phyloP scores from a whole-genome alignment of 2,888 invertebrate genomes.

The Melipona bicolor region DNA sequence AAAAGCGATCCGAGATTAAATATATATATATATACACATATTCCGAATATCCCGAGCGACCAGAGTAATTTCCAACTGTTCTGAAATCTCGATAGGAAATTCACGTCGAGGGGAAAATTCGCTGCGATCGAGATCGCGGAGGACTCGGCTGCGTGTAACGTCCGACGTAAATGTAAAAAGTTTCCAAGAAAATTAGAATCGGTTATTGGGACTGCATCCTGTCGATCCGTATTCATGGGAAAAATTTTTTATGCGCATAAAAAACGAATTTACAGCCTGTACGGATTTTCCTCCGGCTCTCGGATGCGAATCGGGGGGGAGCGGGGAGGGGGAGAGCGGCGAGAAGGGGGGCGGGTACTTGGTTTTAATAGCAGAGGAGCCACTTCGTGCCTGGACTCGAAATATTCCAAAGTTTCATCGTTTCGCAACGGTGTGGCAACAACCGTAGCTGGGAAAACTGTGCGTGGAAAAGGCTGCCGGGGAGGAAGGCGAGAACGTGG shows the following conservation, averaged over 20 bases:
- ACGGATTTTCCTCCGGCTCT: neutral
- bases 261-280: neutral
- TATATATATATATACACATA: neutral
- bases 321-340: no score
- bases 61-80: conserved; percentile 2
- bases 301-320: neutral
- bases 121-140: neutral
- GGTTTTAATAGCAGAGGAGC: neutral
- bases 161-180: neutral
- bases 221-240: neutral
- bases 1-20: neutral
- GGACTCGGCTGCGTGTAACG: neutral
- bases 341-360: neutral
- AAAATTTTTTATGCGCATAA: neutral
- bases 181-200: conserved; percentile 10
- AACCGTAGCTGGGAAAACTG: neutral
- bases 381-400: neutral
- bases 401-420: neutral
- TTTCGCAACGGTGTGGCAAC: neutral
- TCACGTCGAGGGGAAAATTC: conserved; percentile 1
- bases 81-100: conserved; percentile 16
- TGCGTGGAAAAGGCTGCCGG: conserved; percentile 8
- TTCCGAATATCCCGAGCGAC: conserved; percentile 14
- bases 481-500: neutral
- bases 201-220: neutral